Percentiles rank a stretch among this genome's conserved stretches.
Evolutionary conservation across 2,888 invertebrate species (phyloP).

Genomic region (Slavum lentiscoides): DNA sequence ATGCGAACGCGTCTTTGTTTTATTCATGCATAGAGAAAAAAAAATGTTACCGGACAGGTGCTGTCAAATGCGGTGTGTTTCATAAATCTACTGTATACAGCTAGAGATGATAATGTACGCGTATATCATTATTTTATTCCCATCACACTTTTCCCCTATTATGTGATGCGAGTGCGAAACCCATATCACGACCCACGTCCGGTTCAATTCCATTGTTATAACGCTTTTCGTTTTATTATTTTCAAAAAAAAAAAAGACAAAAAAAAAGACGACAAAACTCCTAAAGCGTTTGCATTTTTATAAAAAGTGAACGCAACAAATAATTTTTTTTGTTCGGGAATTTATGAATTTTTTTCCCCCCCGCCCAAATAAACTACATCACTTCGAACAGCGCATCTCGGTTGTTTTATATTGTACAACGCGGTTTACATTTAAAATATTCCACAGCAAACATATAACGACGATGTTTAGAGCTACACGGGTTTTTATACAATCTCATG

Average conservation of each 20-base stretch:
- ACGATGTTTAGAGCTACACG: too few species aligned
- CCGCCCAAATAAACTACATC: too few species aligned
- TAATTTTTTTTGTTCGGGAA: too few species aligned
- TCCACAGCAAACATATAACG: too few species aligned
- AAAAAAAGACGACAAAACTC: conserved; percentile 1
- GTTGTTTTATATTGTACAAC: too few species aligned
- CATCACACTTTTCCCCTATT: conserved; percentile 9
- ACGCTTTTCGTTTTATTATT: conserved; percentile 15
- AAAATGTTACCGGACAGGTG: conserved; percentile 14
- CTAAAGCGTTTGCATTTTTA: conserved; percentile 3
- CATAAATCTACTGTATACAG: not conserved
- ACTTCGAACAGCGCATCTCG: too few species aligned
- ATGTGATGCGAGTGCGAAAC: conserved; percentile 19
- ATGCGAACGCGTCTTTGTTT: conserved; percentile 20
- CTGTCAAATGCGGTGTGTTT: conserved; percentile 24
- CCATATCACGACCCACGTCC: conserved; percentile 31
- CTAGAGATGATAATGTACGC: conserved; percentile 33
- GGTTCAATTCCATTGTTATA: conserved; percentile 38
- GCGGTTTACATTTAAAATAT: too few species aligned
- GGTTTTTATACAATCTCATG: too few species aligned
- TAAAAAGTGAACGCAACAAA: not conserved
- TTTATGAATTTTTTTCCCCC: too few species aligned
- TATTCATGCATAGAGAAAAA: not conserved
- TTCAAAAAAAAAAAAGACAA: conserved; percentile 11
- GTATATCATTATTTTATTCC: conserved; percentile 43